Evolutionary conservation across 2,797 vertebrate species (phyloP), one percentile per base, ranked within the genome.

Genomic region (Acanthurus lineatus): DNA sequence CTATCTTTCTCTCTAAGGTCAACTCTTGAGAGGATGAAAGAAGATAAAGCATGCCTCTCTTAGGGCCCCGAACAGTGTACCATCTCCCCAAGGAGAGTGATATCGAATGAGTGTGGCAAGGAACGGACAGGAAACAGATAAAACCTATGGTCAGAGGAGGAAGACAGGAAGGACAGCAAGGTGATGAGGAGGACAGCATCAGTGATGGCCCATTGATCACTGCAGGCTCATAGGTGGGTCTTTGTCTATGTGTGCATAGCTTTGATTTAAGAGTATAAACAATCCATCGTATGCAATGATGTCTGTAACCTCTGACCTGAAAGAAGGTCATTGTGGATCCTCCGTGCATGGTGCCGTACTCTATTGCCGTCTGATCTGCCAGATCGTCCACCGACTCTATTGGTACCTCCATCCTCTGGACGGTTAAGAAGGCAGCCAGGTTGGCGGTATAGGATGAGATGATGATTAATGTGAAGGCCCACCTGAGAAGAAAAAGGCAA

Each of bases 241-340:
- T 45, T 47, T 69, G 68, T 56, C 49, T 48, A n/a, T 15, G 17
- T 66, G 48, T 48, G 42, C 58, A 64, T 57, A 38, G 6, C 57
- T 40, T 12, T 54, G 57, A 78, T 58, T 61, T 38, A 62, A 53
- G 44, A 69, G 60, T 6, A 60, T 54, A 69, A 81, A 84, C 48
- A 80, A 69, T 73, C 70, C 6, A 58, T 81, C 64, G 82, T 32
- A 60, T 42, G 73, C 20, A 86, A 69, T 20, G 15, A 52, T 51
- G 56, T 53, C 67, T 44, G 62, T 56, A 40, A 77, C 62, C 63
- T 77, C 90, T 88, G 85, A 99, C 98, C 96, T 98, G 97, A 90
- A 99, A 99, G 92, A 99, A 99, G 79, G 98, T 99, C 98, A 99
- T 99, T 76, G 97, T 99, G 93, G 98, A 99, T 73, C 98, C 98